Evolutionary conservation across 1,140 invertebrate genomes (phyloP), one percentile per base, ranked within the genome.

Genomic region (Proales similis): DNA sequence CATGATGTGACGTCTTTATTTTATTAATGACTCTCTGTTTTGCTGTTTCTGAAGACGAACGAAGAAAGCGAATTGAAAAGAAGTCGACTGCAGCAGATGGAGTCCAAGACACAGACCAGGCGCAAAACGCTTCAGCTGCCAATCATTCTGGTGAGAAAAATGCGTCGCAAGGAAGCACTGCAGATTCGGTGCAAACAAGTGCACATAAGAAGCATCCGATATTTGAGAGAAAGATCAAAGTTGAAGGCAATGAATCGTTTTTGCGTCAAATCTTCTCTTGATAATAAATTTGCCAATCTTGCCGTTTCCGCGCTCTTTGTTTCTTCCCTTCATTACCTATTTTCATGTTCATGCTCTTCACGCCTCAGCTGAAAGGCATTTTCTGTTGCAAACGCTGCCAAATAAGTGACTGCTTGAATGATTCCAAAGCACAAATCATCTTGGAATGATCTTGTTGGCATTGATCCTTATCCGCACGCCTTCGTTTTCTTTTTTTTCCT

Each of bases 261-360:
- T 57, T 57, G 45, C 39, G 30, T 42, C 51, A 57, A 26, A 57
- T 57, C 45, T 57, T 57, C 45, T 57, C 51, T 57, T 11, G 45
- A 57, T 57, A 57, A 57, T 42, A 42, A 43, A n/a, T n/a, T n/a
- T n/a, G n/a, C n/a, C n/a, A n/a, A n/a, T n/a, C n/a, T n/a, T n/a
- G n/a, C n/a, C n/a, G n/a, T n/a, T n/a, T n/a, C n/a, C n/a, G n/a
- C n/a, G n/a, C n/a, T n/a, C n/a, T n/a, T n/a, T n/a, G n/a, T n/a
- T n/a, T n/a, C n/a, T n/a, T n/a, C n/a, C n/a, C n/a, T n/a, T n/a
- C n/a, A n/a, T n/a, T n/a, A n/a, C n/a, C n/a, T n/a, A n/a, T n/a
- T n/a, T n/a, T n/a, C n/a, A n/a, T n/a, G n/a, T n/a, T n/a, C n/a
- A n/a, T n/a, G n/a, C n/a, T n/a, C n/a, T n/a, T n/a, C n/a, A n/a